Evolutionary conservation across 2,113 vertebrate species (phyloP), one percentile per base, ranked within the genome.

Genomic region (Aptenodytes forsteri): DNA sequence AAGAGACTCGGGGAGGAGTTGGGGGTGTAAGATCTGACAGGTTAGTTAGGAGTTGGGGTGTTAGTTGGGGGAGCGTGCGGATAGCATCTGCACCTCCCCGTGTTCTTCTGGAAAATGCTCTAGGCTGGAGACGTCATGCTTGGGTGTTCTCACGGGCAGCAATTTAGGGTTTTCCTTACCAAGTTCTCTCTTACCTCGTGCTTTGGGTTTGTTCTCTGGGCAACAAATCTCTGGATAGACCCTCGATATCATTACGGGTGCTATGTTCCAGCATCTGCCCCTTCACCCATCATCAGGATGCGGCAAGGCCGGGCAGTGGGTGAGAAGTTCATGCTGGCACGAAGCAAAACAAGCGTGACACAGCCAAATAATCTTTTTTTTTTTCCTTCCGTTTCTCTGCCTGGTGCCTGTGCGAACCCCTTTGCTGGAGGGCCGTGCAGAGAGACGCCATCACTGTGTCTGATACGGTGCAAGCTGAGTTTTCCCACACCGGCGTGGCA

Each of bases 361-460:
- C 67, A 61, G 69, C 6, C 67, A 58, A 73, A 44, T 29, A 40
- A 36, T n/a, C 5, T 25, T 54, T 38, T 42, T 40, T 36, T 40
- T 40, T 42, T 42, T 44, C 21, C 21, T 79, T 85, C 32, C 4
- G 0, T 62, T 95, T 76, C 29, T 46, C 42, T 76, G 32, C 65
- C 34, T 64, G 22, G 22, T 44, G 64, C 20, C 40, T 59, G 34
- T 16, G 26, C 2, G 0, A 49, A 13, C 8, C 52, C 26, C n/a
- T 42, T n/a, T 66, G 76, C 75, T 47, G 44, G 46, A 36, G n/a
- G 18, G 21, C 56, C 13, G 1, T 16, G 20, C 46, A 21, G 58
- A n/a, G 56, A 8, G 42, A 34, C 3, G 2, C 42, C 8, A 0
- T 61, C 30, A 0, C 38, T 16, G 0, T 17, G 2, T 13, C 4